Evolutionary conservation across 2,113 vertebrate species (phyloP).

Genomic region (Ophiodon elongatus): DNA sequence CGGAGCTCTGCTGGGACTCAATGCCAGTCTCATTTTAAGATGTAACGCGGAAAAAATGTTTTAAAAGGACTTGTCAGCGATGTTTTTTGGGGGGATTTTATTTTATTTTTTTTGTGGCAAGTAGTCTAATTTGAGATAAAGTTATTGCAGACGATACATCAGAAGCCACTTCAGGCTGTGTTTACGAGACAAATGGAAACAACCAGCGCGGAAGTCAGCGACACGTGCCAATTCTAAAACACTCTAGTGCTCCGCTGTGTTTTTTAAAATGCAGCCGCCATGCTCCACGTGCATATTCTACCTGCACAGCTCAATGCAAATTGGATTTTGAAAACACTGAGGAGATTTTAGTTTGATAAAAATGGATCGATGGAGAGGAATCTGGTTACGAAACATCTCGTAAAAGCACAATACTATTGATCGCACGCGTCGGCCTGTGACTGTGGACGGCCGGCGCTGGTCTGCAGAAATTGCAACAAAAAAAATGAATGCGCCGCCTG

Average conservation of each 20-base stretch:
- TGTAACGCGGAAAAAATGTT: slow-evolving; percentile 11
- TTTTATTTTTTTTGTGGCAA: slow-evolving; percentile 14
- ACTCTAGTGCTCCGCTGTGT: slow-evolving; percentile 27
- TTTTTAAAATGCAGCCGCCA: slow-evolving; percentile 35
- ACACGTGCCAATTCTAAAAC: slow-evolving; percentile 17
- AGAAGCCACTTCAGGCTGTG: slow-evolving; percentile 49
- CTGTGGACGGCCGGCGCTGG: neutral
- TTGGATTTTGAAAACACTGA: slow-evolving; percentile 32
- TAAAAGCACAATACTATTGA: slow-evolving; percentile 32
- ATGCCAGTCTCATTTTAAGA: slow-evolving; percentile 30
- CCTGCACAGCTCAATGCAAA: slow-evolving; percentile 45
- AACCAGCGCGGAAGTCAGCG: slow-evolving; percentile 5
- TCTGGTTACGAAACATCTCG: slow-evolving; percentile 43
- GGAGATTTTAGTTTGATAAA: slow-evolving; percentile 46
- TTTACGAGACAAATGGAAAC: slow-evolving; percentile 55
- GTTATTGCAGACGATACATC: slow-evolving; percentile 51
- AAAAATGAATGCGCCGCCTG: neutral
- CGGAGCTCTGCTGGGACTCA: neutral
- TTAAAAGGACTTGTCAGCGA: slow-evolving; percentile 26
- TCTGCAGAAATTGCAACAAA: no score
- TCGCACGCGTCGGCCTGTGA: neutral
- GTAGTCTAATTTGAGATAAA: slow-evolving; percentile 25
- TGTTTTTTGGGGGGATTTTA: slow-evolving; percentile 22
- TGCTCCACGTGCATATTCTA: slow-evolving; percentile 1
- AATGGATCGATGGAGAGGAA: slow-evolving; percentile 30